Percentiles rank a stretch among this genome's conserved stretches.
Evolutionary conservation across 2,888 invertebrate species (phyloP).

Genomic region (Ganaspis brasiliensis): DNA sequence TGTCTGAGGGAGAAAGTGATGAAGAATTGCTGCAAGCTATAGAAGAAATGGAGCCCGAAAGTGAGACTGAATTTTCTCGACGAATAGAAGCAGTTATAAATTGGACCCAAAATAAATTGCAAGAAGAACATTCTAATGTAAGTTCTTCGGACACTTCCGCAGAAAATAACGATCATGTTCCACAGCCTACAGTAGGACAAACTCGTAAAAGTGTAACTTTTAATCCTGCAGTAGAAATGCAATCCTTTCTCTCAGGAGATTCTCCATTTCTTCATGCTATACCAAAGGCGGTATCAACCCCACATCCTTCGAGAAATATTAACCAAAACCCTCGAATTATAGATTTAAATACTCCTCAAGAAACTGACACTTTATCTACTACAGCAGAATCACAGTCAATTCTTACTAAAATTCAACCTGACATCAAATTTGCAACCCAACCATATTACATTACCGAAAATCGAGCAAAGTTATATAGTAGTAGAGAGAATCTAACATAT

Average conservation of each 20-base stretch:
- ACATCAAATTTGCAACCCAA: neutral
- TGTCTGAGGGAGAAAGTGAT: too few species aligned
- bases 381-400: too few species aligned
- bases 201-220: neutral
- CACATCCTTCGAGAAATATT: neutral
- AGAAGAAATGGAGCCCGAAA: too few species aligned
- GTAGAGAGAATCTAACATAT: slow-evolving; percentile 39
- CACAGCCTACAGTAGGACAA: too few species aligned
- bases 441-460: neutral
- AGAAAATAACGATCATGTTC: neutral
- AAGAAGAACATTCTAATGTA: too few species aligned
- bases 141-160: neutral
- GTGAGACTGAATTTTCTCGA: too few species aligned
- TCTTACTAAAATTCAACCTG: too few species aligned
- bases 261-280: neutral
- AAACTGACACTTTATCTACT: neutral
- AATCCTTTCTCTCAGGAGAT: neutral
- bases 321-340: neutral
- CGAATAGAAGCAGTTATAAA: too few species aligned
- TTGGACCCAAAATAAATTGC: too few species aligned
- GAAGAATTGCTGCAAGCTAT: too few species aligned
- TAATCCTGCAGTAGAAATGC: neutral
- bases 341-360: neutral
- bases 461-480: neutral
- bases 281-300: neutral